These are phyloP conservation scores for Cactoblastis cactorum DNA, from an alignment of 2,888 invertebrate species.

Conservation along the genomic window DNA sequence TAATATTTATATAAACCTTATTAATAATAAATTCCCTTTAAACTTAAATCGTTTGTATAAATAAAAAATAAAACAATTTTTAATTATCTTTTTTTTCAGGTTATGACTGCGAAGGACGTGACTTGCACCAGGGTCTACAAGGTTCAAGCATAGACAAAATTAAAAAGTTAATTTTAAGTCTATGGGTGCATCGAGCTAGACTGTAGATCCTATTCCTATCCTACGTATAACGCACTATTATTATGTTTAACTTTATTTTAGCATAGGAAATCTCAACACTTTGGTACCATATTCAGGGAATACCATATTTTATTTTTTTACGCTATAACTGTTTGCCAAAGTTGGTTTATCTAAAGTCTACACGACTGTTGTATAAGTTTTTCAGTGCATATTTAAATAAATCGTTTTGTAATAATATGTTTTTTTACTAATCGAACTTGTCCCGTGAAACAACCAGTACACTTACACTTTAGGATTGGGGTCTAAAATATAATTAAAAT, in stretches of 20 bases:
- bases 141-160: constrained; percentile 30
- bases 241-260: constrained; percentile 56
- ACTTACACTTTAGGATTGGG: too few species aligned
- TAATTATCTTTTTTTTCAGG: constrained; percentile 65
- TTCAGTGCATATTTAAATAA: constrained; percentile 72
- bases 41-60: not conserved
- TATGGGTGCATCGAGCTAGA: constrained; percentile 72
- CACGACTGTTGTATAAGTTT: constrained; percentile 65
- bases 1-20: too few species aligned
- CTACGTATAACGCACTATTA: constrained; percentile 58
- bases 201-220: constrained; percentile 44
- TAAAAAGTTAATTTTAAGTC: not conserved
- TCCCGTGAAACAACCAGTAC: too few species aligned
- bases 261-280: constrained; percentile 30
- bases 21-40: too few species aligned
- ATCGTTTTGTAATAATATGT: constrained; percentile 36
- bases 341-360: constrained; percentile 37
- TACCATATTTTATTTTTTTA: constrained; percentile 52
- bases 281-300: constrained; percentile 31
- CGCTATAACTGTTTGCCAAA: constrained; percentile 48
- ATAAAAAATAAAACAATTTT: too few species aligned
- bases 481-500: too few species aligned
- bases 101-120: constrained; percentile 85
- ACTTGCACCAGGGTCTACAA: constrained; percentile 88
- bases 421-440: constrained; percentile 13